phyloP scores from a whole-genome alignment of 1,140 invertebrate species.

The Oppia nitens region DNA sequence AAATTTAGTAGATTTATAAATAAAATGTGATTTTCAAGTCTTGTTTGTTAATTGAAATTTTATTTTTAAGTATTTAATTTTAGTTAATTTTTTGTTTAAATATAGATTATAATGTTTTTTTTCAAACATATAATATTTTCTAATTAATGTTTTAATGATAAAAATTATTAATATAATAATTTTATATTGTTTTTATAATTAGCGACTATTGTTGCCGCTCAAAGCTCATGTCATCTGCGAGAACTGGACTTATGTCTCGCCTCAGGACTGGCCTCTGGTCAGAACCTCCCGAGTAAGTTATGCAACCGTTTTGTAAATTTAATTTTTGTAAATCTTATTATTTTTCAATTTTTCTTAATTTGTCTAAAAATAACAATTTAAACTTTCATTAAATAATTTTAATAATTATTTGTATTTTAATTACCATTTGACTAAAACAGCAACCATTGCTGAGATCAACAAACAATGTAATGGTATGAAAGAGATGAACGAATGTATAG shows the following conservation, averaged over 20 bases:
- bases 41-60: too few species aligned
- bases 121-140: too few species aligned
- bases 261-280: slow-evolving; percentile 16
- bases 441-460: slow-evolving; percentile 10
- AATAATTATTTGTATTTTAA: neutral
- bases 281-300: slow-evolving; percentile 12
- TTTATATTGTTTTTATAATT: neutral
- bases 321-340: too few species aligned
- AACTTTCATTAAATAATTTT: slow-evolving; percentile 3
- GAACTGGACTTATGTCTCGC: slow-evolving; percentile 19
- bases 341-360: too few species aligned
- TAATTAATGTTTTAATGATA: too few species aligned
- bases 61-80: too few species aligned
- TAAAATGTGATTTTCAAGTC: too few species aligned
- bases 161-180: neutral
- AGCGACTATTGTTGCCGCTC: slow-evolving; percentile 3
- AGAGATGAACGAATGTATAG: slow-evolving; percentile 13
- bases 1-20: too few species aligned
- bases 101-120: too few species aligned
- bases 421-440: neutral
- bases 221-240: slow-evolving; percentile 18
- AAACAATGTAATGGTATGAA: slow-evolving; percentile 12
- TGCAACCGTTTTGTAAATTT: too few species aligned
- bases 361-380: too few species aligned
- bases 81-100: too few species aligned